Evolutionary conservation across 2,888 invertebrate species (phyloP).

Genomic region (Charanyca ferruginea): DNA sequence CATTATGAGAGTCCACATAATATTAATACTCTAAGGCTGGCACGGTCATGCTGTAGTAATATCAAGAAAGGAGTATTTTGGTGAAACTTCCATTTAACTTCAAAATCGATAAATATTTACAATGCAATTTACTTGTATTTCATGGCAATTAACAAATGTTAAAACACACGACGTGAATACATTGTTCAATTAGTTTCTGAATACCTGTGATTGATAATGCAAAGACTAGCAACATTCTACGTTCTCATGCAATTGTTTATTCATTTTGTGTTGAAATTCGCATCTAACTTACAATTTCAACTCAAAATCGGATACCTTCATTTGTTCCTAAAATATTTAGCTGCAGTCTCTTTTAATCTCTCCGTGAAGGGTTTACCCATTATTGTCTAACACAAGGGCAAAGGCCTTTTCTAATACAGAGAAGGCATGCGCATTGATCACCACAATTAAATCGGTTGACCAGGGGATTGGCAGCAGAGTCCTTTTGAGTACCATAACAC

Average conservation of each 20-base stretch:
- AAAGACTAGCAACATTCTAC: constrained; percentile 18
- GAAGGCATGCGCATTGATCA: too few relatives aligned
- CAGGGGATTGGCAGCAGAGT: too few relatives aligned
- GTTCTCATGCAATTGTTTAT: constrained; percentile 35
- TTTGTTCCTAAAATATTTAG: not conserved
- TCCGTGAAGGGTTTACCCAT: not conserved
- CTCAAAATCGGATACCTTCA: not conserved
- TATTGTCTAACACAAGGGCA: too few relatives aligned
- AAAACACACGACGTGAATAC: constrained; percentile 48
- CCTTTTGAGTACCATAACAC: too few relatives aligned
- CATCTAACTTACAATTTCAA: constrained; percentile 18
- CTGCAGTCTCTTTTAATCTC: not conserved
- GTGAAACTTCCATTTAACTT: not conserved
- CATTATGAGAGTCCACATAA: constrained; percentile 42
- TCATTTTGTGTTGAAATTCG: constrained; percentile 33
- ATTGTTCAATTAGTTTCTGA: constrained; percentile 52
- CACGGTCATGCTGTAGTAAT: constrained; percentile 11
- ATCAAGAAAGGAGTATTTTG: constrained; percentile 3
- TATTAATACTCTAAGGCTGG: constrained; percentile 24
- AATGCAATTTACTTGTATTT: constrained; percentile 24
- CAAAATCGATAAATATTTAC: constrained; percentile 19
- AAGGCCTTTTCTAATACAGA: too few relatives aligned
- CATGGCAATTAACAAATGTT: constrained; percentile 52
- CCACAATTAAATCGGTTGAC: too few relatives aligned
- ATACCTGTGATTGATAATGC: constrained; percentile 50